Percentiles rank a stretch among this genome's conserved stretches.
These are phyloP conservation scores for Diarsia mendica DNA, from an alignment of 2,888 invertebrate genomes.

Conservation along the genomic window DNA sequence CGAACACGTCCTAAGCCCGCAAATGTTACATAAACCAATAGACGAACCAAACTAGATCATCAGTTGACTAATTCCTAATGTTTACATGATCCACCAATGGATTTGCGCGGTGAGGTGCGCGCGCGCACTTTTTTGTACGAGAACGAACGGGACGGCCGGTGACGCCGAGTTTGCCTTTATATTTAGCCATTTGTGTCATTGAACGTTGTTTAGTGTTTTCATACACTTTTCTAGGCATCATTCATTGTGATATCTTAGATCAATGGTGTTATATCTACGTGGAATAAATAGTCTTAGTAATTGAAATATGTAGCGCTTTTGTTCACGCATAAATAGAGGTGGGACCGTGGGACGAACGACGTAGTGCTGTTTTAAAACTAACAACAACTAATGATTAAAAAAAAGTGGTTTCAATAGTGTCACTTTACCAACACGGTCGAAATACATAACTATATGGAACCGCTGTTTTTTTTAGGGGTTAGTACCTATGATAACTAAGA, in stretches of 20 bases:
- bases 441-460: no score
- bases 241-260: slow-evolving; percentile 44
- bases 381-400: no score
- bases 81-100: slow-evolving; percentile 47
- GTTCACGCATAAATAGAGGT: neutral
- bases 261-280: slow-evolving; percentile 5
- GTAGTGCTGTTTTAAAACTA: no score
- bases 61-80: slow-evolving; percentile 52
- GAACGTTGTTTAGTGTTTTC: slow-evolving; percentile 72
- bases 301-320: neutral
- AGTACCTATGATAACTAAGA: no score
- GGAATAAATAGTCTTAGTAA: slow-evolving; percentile 1
- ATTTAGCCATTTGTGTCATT: slow-evolving; percentile 81
- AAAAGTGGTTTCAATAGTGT: no score
- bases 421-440: no score
- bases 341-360: no score
- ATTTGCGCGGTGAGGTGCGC: slow-evolving; percentile 42
- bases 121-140: slow-evolving; percentile 63
- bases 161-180: slow-evolving; percentile 76
- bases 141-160: slow-evolving; percentile 67
- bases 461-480: no score
- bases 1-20: slow-evolving; percentile 1
- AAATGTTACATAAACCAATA: slow-evolving; percentile 34
- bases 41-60: slow-evolving; percentile 48
- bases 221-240: slow-evolving; percentile 38